phyloP scores from a whole-genome alignment of 2,888 invertebrate genomes.

The Heteromyza rotundicornis region DNA sequence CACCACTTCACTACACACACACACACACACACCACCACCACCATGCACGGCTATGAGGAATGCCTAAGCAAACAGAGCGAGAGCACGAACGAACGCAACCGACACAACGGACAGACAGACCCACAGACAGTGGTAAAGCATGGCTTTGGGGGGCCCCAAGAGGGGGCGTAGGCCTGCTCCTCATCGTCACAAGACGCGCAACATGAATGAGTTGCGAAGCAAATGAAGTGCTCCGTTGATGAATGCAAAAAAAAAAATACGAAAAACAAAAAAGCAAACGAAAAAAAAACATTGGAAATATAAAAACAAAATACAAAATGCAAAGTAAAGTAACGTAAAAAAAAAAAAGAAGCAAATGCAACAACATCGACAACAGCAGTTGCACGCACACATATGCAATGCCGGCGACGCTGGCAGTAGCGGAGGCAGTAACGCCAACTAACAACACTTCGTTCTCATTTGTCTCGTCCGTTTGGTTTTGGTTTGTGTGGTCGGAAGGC shows the following conservation, averaged over 20 bases:
- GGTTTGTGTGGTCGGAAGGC: conserved; percentile 11
- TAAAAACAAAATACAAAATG: conserved; percentile 8
- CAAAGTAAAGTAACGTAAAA: too few species aligned
- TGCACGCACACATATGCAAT: too few species aligned
- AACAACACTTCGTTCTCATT: conserved; percentile 41
- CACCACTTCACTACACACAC: too few species aligned
- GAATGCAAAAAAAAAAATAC: conserved; percentile 19
- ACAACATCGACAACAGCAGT: too few species aligned
- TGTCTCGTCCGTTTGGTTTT: conserved; percentile 27
- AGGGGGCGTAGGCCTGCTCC: conserved; percentile 12
- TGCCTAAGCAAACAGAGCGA: conserved; percentile 25
- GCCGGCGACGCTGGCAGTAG: not conserved
- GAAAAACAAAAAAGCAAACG: not conserved
- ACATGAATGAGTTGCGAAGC: conserved; percentile 56
- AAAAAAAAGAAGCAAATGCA: too few species aligned
- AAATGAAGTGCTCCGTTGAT: conserved; percentile 51
- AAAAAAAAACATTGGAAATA: conserved; percentile 13
- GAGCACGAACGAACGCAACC: conserved; percentile 23
- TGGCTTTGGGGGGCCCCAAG: not conserved
- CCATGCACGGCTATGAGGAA: conserved; percentile 7
- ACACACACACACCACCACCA: too few species aligned
- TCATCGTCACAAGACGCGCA: conserved; percentile 31
- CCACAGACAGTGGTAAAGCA: conserved; percentile 2
- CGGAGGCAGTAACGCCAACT: too few species aligned
- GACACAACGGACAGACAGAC: not conserved